Base-by-base conservation (phyloP, 2,113 vertebrate genomes). In the Sporophila hypoxantha region DNA sequence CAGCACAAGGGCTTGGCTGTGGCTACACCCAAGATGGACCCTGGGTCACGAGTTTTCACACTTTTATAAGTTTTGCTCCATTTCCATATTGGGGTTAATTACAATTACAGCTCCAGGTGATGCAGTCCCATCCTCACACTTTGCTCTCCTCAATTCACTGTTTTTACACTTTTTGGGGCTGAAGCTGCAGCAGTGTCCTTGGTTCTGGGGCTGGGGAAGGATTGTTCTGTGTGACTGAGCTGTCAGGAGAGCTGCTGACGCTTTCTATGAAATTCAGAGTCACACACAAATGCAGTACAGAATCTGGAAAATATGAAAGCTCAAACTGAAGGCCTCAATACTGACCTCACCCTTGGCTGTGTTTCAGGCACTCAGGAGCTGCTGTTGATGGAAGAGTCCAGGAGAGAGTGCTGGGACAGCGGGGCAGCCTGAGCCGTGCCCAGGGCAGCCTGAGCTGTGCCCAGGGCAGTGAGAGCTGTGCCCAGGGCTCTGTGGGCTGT, bases 381-480 rank as follows among this genome's bases (percentile, higher is more conserved):
- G 19, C 46, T 44, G 81, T 95, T 82, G 73, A 96, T 96, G 96
- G 96, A 52, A 87, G 87, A 88, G 50, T 39, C 78, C 17, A 78
- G 49, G 89, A 62, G 10, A 4, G 64, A 60, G 75, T 2, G 4
- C 87, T 29, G 14, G 29, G 39, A 22, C 42, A 82, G 80, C 23
- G 23, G 23, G 23, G 23, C 56, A 32, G 61, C 4, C 12, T 5
- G 11, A 39, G 57, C 57, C 5, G 23, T 36, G 34, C 8, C 19
- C 19, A n/a, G 53, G 19, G 8, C n/a, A 34, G 42, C 18, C 18
- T 44, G 42, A 32, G 52, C 52, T 10, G 22, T 30, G 62, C 91
- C 77, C 29, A 12, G 30, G 39, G 10, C 39, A 23, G 6, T 0
- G 8, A 18, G 42, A 20, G 53, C 55, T 9, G 22, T 22, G 64